Conservation (phyloP, 2,888 invertebrate genomes). For the Heliconius hortense region DNA sequence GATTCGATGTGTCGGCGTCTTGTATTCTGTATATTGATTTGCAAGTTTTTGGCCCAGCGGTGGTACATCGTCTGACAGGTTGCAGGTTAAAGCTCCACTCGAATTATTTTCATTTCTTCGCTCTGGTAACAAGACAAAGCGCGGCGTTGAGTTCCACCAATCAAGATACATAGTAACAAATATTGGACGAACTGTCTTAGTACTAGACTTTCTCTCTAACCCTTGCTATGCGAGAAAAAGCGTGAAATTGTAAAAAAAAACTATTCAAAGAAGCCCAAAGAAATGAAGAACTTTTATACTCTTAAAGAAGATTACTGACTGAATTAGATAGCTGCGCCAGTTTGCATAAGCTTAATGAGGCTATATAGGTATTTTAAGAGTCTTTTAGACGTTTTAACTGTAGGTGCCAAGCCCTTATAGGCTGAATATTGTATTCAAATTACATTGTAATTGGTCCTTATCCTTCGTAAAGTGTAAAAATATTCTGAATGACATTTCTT, state of each 20-base stretch:
- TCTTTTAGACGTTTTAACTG: not conserved
- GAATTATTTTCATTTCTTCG: not conserved
- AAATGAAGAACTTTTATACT: not conserved
- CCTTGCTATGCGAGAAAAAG: not conserved
- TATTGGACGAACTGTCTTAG: not conserved
- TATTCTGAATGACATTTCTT: not conserved
- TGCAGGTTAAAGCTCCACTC: not conserved
- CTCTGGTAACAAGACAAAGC: not conserved
- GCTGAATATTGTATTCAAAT: not conserved
- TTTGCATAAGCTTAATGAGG: constrained; percentile 10
- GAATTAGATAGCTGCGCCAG: not conserved
- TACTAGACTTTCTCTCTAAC: too few relatives aligned
- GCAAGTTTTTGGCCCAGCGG: constrained; percentile 3
- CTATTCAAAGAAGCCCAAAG: not conserved
- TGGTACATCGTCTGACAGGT: not conserved
- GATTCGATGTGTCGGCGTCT: constrained; percentile 35
- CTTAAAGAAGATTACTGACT: not conserved
- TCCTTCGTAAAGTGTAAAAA: not conserved
- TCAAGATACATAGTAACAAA: not conserved
- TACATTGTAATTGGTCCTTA: not conserved
- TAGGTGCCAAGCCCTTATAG: not conserved
- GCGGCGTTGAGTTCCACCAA: not conserved
- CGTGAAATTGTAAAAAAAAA: not conserved
- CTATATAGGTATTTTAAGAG: not conserved
- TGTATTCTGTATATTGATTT: constrained; percentile 24